A percentile compares a stretch with the other conserved stretches of the same genome.
Evolutionary conservation across 2,797 vertebrate genomes (phyloP).

Genomic region (Hippoglossus hippoglossus): DNA sequence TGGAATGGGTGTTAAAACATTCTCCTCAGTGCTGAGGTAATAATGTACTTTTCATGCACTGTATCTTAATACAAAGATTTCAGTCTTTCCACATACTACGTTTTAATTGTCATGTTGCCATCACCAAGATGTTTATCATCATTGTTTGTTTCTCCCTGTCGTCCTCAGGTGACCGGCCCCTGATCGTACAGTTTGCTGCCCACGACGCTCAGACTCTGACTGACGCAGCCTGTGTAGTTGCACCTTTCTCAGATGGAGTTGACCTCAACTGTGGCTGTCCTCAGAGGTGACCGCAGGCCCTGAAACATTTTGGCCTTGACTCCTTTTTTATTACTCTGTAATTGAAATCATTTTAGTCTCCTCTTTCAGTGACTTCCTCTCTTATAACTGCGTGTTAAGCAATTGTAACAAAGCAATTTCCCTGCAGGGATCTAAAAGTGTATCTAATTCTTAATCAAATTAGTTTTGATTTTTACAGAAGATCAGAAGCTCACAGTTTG

Average conservation of each 20-base stretch:
- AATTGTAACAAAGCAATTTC: too few species aligned
- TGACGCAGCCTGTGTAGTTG: slow-evolving; percentile 89
- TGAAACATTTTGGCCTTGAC: background rate
- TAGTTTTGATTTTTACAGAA: background rate
- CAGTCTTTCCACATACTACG: too few species aligned
- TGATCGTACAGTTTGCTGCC: slow-evolving; percentile 97
- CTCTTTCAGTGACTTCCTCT: too few species aligned
- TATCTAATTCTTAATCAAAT: background rate
- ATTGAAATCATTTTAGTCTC: too few species aligned
- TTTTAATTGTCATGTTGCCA: too few species aligned
- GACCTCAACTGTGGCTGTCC: slow-evolving; percentile 99
- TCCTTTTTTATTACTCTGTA: background rate
- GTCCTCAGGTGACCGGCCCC: slow-evolving; percentile 89
- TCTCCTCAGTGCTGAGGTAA: too few species aligned
- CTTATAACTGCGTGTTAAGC: too few species aligned
- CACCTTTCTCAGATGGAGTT: slow-evolving; percentile 93
- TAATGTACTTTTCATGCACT: too few species aligned
- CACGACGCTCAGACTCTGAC: slow-evolving; percentile 92
- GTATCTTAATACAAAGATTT: too few species aligned
- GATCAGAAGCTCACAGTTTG: background rate
- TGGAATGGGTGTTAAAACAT: too few species aligned
- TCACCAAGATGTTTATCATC: too few species aligned
- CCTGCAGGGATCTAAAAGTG: too few species aligned
- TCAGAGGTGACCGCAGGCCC: slow-evolving; percentile 86
- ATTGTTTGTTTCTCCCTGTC: background rate